phyloP scores from a whole-genome alignment of 2,888 invertebrate species.

The Polydrusus cervinus region DNA sequence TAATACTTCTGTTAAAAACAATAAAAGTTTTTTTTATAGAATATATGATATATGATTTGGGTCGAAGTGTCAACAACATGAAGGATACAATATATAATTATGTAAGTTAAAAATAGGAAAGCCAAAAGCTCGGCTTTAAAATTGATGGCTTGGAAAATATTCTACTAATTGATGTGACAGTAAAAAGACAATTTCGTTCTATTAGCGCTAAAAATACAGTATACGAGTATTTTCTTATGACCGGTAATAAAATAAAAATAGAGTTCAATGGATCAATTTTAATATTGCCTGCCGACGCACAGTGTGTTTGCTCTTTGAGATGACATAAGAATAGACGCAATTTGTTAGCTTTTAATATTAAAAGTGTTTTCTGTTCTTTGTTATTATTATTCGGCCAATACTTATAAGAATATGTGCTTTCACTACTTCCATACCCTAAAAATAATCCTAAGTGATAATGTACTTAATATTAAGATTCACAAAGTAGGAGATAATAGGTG shows the following conservation, averaged over 20 bases:
- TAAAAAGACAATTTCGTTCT: constrained; percentile 43
- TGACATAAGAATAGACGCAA: too few species aligned
- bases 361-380: too few species aligned
- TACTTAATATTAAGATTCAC: too few species aligned
- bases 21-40: constrained; percentile 30
- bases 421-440: too few species aligned
- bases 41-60: constrained; percentile 27
- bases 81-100: constrained; percentile 36
- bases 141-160: constrained; percentile 47
- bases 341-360: too few species aligned
- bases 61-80: constrained; percentile 34
- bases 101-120: constrained; percentile 38
- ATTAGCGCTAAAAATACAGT: constrained; percentile 41
- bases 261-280: constrained; percentile 24
- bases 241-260: constrained; percentile 36
- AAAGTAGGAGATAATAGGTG: too few species aligned
- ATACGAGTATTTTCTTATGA: constrained; percentile 32
- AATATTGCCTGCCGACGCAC: background rate
- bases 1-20: constrained; percentile 22
- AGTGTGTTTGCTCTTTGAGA: too few species aligned
- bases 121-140: constrained; percentile 33
- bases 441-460: too few species aligned
- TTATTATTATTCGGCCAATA: too few species aligned
- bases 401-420: too few species aligned
- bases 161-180: constrained; percentile 48